phyloP scores from a whole-genome alignment of 1,140 invertebrate species.

The Drosophila bifasciata region DNA sequence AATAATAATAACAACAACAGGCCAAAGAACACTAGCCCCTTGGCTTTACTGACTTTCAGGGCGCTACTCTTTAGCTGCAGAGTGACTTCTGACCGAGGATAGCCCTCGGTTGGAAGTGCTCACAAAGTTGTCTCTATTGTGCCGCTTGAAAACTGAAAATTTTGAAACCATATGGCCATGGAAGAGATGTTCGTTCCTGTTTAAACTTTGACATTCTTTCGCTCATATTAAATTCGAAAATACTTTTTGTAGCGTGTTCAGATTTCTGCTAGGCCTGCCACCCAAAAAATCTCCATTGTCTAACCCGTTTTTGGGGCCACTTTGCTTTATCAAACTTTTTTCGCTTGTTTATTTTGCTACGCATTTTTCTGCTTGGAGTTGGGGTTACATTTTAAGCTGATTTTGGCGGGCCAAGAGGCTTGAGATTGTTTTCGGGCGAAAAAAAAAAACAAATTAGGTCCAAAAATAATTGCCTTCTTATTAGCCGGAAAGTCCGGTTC shows the following conservation, averaged over 20 bases:
- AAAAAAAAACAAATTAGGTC: constrained; percentile 67
- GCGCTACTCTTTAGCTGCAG: constrained; percentile 17
- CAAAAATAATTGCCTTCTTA: constrained; percentile 71
- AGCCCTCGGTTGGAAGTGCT: too few species aligned
- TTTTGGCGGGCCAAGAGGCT: constrained; percentile 21
- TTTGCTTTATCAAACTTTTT: constrained; percentile 70
- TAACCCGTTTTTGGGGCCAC: constrained; percentile 37
- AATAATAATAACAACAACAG: constrained; percentile 50
- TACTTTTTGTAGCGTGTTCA: constrained; percentile 13
- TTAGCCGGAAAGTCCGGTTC: constrained; percentile 46
- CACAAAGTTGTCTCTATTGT: too few species aligned
- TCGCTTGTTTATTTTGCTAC: constrained; percentile 48
- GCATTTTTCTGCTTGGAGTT: constrained; percentile 27
- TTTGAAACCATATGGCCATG: too few species aligned
- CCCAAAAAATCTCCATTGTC: constrained; percentile 28
- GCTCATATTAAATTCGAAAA: background rate
- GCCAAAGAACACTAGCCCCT: constrained; percentile 30
- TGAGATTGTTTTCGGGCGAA: background rate
- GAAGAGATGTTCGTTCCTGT: too few species aligned
- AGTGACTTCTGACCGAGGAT: too few species aligned
- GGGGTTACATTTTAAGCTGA: constrained; percentile 64
- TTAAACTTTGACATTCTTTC: background rate
- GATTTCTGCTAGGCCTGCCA: constrained; percentile 1
- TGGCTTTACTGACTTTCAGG: constrained; percentile 50
- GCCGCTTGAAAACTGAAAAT: too few species aligned